These are phyloP conservation scores for Caenorhabditis elegans DNA, from an alignment of 1,140 invertebrate genomes.

Conservation along the genomic window DNA sequence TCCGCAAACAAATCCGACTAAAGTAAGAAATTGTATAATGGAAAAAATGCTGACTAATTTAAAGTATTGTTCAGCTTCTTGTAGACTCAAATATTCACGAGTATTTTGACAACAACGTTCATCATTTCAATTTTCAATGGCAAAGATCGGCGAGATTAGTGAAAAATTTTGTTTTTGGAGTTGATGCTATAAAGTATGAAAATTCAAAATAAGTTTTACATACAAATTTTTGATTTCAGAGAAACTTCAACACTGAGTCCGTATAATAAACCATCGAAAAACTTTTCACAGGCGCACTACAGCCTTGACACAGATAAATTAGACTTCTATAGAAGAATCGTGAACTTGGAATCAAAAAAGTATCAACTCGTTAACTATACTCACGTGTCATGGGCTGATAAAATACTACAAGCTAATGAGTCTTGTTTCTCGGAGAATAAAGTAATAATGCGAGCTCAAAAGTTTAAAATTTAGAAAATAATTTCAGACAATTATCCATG, in stretches of 20 bases:
- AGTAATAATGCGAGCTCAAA: not conserved
- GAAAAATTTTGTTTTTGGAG: conserved; percentile 53
- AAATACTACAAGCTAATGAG: not conserved
- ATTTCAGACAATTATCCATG: not conserved
- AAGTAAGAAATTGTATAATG: conserved; percentile 8
- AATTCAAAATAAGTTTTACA: too few relatives aligned
- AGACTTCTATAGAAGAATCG: not conserved
- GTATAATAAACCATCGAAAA: not conserved
- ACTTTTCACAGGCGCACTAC: not conserved
- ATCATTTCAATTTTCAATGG: conserved; percentile 51
- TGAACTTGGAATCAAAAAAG: not conserved
- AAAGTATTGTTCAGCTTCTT: conserved; percentile 42
- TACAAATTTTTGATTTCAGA: not conserved
- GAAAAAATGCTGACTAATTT: not conserved
- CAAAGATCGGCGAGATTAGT: conserved; percentile 41
- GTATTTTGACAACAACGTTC: conserved; percentile 54
- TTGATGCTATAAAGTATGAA: not conserved
- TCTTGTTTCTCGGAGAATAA: not conserved
- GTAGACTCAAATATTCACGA: conserved; percentile 52
- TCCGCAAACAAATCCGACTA: conserved; percentile 55
- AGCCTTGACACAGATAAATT: not conserved
- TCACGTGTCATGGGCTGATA: not conserved
- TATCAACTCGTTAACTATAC: not conserved
- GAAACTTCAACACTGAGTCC: not conserved
- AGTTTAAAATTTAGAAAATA: not conserved